Evolutionary conservation across 2,888 invertebrate genomes (phyloP), one percentile per base, ranked within the genome.

Genomic region (Malthinus flaveolus): DNA sequence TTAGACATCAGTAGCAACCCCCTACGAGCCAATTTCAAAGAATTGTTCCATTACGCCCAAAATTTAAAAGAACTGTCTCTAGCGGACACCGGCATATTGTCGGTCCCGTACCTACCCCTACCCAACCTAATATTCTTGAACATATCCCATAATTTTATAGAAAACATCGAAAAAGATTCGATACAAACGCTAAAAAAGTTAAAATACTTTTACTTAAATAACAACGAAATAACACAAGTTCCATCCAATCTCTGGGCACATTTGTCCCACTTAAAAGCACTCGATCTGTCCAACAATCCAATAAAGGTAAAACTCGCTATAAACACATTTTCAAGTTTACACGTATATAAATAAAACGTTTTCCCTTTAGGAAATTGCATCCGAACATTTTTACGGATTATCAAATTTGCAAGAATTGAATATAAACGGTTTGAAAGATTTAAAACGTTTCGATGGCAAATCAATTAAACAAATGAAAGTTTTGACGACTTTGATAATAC

Each of bases 41-140:
- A 94, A 78, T 83, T 94, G 49, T 91, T 94, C 74, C 89, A 93
- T 74, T 92, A 93, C 78, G 85, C 93, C 49, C 92, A 91, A 52
- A 88, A 89, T 72, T 83, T 95, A 64, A 87, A 90, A 74, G 85
- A 87, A 73, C 82, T 95, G 67, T 89, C 86, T 73, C 82, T 95
- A 71, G 87, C 89, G 52, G 87, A 86, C 74, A 87, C 90, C 77
- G 90, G 90, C 63, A 85, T 95, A 70, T 87, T 85, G 71, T 84
- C 85, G 50, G 83, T 92, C 71, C 94, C 94, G 56, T 85, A 87
- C 67, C 81, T 92, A 65, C 88, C 91, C 65, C 81, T 95, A 67
- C 87, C 87, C 10, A 88, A 90, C 75, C 83, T 95, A 68, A 87
- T 90, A 35, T 85, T 86, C 69, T 84, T 95, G 65, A 93, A 94